Conservation (phyloP, 2,888 invertebrate species). For the Eutolmus rufibarbis region DNA sequence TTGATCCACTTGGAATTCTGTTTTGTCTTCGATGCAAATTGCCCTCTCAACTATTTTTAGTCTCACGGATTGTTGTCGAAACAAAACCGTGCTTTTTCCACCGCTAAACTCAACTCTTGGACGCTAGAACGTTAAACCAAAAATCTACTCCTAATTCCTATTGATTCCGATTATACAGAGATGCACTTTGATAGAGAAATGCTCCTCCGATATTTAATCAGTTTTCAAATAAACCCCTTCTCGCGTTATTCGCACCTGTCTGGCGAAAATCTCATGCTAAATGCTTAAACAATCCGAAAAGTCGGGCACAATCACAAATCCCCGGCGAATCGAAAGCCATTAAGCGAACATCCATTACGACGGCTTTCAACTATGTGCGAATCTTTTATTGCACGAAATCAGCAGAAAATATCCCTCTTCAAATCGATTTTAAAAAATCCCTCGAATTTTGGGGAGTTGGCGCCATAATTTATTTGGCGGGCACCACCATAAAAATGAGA, state of each 20-base stretch:
- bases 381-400: conserved; percentile 14
- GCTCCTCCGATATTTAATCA: neutral
- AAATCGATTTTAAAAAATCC: neutral
- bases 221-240: neutral
- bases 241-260: neutral
- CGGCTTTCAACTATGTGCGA: neutral
- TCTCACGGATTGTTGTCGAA: neutral
- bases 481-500: conserved; percentile 3
- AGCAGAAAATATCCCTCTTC: neutral
- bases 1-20: neutral
- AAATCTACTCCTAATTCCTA: too few species aligned
- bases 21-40: neutral
- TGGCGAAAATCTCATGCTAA: neutral
- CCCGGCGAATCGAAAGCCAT: neutral
- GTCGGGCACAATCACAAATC: neutral
- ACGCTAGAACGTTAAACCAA: too few species aligned
- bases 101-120: neutral
- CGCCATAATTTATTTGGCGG: conserved; percentile 19
- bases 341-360: neutral
- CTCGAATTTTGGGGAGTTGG: conserved; percentile 1
- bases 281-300: neutral
- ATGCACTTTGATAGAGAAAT: neutral
- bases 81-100: neutral
- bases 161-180: neutral
- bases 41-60: neutral